Conservation (phyloP, 1,140 invertebrate genomes). For the Brachionus sp. region DNA sequence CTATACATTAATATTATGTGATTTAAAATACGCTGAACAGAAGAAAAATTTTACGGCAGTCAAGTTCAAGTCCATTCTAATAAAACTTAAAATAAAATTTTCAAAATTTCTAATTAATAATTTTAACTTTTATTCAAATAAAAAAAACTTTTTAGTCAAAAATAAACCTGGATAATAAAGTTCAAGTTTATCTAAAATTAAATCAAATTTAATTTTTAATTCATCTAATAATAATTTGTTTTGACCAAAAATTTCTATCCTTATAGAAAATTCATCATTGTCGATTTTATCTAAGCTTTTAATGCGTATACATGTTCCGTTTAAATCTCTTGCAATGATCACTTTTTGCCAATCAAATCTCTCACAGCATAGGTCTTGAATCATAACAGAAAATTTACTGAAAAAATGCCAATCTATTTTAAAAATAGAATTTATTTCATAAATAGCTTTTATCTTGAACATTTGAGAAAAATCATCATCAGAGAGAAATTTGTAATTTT, state of each 20-base stretch:
- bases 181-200: not conserved
- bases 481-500: not conserved
- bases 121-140: conserved; percentile 10
- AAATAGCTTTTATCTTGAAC: not conserved
- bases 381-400: not conserved
- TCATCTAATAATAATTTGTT: not conserved
- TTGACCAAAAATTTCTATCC: not conserved
- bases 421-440: not conserved
- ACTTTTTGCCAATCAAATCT: conserved; percentile 26
- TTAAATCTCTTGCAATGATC: not conserved
- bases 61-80: too few species aligned
- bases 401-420: conserved; percentile 14
- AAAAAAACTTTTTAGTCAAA: conserved; percentile 1
- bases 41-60: too few species aligned
- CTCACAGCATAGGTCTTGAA: not conserved
- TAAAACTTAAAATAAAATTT: too few species aligned
- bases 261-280: not conserved
- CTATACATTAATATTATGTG: too few species aligned
- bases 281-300: not conserved
- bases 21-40: too few species aligned
- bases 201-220: not conserved
- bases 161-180: not conserved
- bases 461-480: not conserved
- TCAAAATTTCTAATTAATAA: too few species aligned
- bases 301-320: not conserved